phyloP scores from a whole-genome alignment of 2,113 vertebrate genomes.

The Oceanodroma tethys region DNA sequence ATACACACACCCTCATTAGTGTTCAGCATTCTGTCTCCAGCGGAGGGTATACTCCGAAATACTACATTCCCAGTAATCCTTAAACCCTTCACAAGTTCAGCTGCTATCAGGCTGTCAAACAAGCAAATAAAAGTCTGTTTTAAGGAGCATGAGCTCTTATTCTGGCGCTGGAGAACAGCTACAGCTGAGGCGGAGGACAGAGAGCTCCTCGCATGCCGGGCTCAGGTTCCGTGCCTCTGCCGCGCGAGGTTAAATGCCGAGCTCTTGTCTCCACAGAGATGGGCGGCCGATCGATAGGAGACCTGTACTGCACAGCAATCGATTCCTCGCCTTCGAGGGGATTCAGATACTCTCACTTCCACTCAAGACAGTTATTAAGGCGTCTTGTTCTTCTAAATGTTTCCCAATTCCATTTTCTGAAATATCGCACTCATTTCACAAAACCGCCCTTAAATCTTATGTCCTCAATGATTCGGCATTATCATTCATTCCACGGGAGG shows the following conservation, averaged over 20 bases:
- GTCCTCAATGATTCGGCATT: background rate
- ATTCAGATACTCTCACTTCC: background rate
- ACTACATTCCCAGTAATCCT: background rate
- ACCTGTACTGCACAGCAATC: background rate
- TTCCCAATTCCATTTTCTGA: slow-evolving; percentile 1
- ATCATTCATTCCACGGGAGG: background rate
- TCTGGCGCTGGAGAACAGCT: background rate
- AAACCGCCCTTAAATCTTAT: background rate
- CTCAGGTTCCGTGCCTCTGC: background rate
- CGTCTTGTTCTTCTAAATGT: background rate
- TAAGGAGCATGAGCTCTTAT: background rate
- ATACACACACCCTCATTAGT: fast-evolving
- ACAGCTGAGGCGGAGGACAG: background rate
- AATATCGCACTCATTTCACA: background rate
- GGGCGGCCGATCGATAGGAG: background rate
- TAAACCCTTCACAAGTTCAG: background rate
- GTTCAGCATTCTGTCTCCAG: background rate
- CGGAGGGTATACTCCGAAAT: background rate
- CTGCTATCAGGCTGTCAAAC: background rate
- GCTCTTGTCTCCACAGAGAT: background rate
- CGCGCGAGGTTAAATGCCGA: background rate
- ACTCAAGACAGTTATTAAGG: background rate
- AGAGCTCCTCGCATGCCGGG: background rate
- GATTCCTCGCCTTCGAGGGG: background rate
- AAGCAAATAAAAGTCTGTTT: background rate